Base-by-base conservation (phyloP, 2,888 invertebrate species). In the Polydrusus cervinus region DNA sequence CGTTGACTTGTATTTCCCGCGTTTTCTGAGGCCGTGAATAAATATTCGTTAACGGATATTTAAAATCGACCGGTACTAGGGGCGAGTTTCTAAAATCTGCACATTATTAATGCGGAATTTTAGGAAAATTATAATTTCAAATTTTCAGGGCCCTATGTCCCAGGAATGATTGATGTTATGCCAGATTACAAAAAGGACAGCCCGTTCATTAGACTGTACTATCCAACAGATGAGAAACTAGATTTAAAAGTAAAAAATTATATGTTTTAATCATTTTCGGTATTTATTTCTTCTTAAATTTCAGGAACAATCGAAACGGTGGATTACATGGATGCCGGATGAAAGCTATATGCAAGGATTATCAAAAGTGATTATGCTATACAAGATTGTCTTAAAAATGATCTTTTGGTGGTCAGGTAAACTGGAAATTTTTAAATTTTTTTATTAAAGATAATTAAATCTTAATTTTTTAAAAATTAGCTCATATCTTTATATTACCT, bases 131-230 rank as follows among this genome's bases (percentile, higher is more conserved):
- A n/a, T n/a, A n/a, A 25, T 25, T 34, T 34, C 3, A 7, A 1
- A 34, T 34, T 84, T 86, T 77, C 78, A 89, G 89, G 91, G 8
- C 87, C 87, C 0, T 89, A 87, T 83, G 85, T 88, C 49, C 90
- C 91, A 38, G 91, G 91, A 65, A 90, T 89, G 80, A 84, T 88
- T 40, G 92, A 92, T 84, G 83, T 91, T 25, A 90, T 91, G 90
- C 85, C 89, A 45, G 89, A 87, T 72, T 89, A 89, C 80, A 85
- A 87, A 9, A 86, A 87, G 80, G 84, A 88, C 11, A 90, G 91
- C 9, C 82, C 88, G 25, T 91, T 91, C 80, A 84, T 90, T 78
- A 84, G 92, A 64, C 78, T 92, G 2, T 91, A 89, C 83, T 92
- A 91, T 82, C 92, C 92, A 3, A 89, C 90, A 5, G 83, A 87